Base-by-base conservation (phyloP, 1,140 invertebrate genomes). In the Hypothenemus hampei region DNA sequence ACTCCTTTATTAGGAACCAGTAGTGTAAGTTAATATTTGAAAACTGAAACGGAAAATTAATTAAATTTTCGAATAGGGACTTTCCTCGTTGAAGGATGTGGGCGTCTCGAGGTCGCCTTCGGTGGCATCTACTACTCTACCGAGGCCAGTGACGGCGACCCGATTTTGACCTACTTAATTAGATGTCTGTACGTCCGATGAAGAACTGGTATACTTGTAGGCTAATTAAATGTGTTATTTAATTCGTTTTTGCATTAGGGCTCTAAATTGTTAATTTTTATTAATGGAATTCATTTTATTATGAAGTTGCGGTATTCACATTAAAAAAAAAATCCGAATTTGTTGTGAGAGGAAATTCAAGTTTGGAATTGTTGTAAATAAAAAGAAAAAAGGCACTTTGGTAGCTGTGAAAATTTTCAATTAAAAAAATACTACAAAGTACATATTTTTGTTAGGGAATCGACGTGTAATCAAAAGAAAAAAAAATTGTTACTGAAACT, bases 81-180 rank as follows among this genome's bases (percentile, higher is more conserved):
- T 71, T 10, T 68, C 69, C 55, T 64, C 67, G 0, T 43, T 72
- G 13, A 52, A 69, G 22, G 70, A 72, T 24, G 63, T 60, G 6
- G 64, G 46, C 31, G 58, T 58, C 50, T 57, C 60, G 4, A 58
- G 61, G 45, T 6, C 13, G 20, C 55, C 63, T 11, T 61, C 67
- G 22, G 65, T 60, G 13, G 61, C 69, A 18, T 66, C 61, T 1
- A 64, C 66, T 18, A 69, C 65, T 26, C 61, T 66, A 50, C 70
- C 70, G 7, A 56, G 69, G 47, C 62, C 65, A 44, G 65, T 69
- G 6, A 69, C 69, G 4, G 70, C 70, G 35, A 72, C 70, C 43
- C 60, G 70, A 15, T 72, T 72, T 63, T 72, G 70, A 72, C 70
- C 70, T 61, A 65, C 51, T 65, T 65, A 69, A 69, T 46, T 60